Evolutionary conservation across 2,113 vertebrate species (phyloP).

Genomic region (Megaleporinus macrocephalus): DNA sequence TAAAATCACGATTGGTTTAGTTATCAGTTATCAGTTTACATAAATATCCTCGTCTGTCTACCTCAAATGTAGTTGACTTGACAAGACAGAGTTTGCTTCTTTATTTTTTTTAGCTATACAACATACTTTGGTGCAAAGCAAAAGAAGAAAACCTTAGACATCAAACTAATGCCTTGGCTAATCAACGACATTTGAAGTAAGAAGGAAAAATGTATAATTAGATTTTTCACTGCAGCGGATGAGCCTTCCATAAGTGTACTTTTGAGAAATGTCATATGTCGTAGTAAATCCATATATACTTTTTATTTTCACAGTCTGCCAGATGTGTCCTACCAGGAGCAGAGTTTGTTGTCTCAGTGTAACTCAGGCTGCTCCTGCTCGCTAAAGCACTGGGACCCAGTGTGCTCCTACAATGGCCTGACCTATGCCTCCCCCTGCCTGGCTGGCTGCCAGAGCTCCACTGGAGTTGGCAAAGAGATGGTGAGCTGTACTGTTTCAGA

Average conservation of each 20-base stretch:
- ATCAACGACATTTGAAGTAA: background rate
- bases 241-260: background rate
- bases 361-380: constrained; percentile 87
- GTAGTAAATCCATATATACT: background rate
- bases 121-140: too few relatives aligned
- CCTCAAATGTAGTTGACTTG: too few relatives aligned
- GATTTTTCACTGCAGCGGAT: background rate
- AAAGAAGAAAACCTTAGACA: too few relatives aligned
- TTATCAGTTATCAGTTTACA: too few relatives aligned
- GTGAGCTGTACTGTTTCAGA: constrained; percentile 73
- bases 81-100: too few relatives aligned
- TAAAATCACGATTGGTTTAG: too few relatives aligned
- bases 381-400: constrained; percentile 88
- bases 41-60: too few relatives aligned
- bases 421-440: constrained; percentile 91
- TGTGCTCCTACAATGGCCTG: constrained; percentile 89
- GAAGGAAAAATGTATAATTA: background rate
- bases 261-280: background rate
- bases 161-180: too few relatives aligned
- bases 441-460: constrained; percentile 85
- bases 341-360: constrained; percentile 84
- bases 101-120: too few relatives aligned
- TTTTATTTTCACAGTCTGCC: constrained; percentile 66
- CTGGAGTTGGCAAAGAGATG: constrained; percentile 75
- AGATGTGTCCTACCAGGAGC: constrained; percentile 66